Evolutionary conservation across 2,797 vertebrate species (phyloP), one percentile per base, ranked within the genome.

Genomic region (Anas capensis): DNA sequence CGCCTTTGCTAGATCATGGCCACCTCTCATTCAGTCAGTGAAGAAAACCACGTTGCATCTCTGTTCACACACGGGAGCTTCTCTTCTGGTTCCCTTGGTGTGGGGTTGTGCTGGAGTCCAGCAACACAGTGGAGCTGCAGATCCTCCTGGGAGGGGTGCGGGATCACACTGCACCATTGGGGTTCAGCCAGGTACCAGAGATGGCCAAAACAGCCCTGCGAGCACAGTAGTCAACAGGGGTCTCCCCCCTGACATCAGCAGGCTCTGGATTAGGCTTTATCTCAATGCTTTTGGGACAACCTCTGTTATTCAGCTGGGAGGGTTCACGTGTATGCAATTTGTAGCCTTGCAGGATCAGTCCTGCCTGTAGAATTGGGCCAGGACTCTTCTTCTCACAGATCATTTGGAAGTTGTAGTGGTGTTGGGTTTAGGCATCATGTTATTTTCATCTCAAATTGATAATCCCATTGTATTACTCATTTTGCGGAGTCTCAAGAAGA

Each of bases 401-500:
- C n/a, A 8, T 90, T 70, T 61, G 79, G 82, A 88, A 88, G 65
- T 42, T 71, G 71, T 80, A 86, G 84, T 73, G 87, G 60, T 90
- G 81, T 86, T 92, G 36, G 78, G 65, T 95, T 95, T 82, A 88
- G 71, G 72, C 53, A 58, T 92, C n/a, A 2, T 1, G 1, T 85
- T 94, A 49, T 82, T 86, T 71, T 80, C 53, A 81, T 92, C 86
- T 95, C 73, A 44, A 15, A 66, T 78, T 58, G 93, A 85, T 90
- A 90, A 82, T 82, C 93, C 79, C 78, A 21, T 80, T 76, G 54
- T 87, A 90, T 49, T 87, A 75, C 21, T 87, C 82, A 40, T 91
- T 82, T 56, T 76, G 82, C 73, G 1, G 1, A 90, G 76, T 69
- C 79, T 83, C 73, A 84, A 93, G 84, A 86, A 90, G 51, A 90